A percentile compares a stretch with the other conserved stretches of the same genome.
Conservation (phyloP, 2,888 invertebrate species). For the Oeneis ivallda region DNA sequence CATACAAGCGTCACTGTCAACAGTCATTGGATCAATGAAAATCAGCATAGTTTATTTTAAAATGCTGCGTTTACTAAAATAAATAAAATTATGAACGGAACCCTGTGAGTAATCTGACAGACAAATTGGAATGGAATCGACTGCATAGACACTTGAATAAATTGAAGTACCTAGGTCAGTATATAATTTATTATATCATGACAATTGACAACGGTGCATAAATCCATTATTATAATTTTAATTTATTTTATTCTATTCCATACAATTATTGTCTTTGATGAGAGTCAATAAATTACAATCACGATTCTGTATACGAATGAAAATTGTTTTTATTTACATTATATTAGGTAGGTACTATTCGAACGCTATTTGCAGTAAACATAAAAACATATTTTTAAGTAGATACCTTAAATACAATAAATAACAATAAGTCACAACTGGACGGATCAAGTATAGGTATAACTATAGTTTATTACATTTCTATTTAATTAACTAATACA, state of each 20-base stretch:
- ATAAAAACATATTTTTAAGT: conserved; percentile 41
- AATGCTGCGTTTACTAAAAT: too few relatives aligned
- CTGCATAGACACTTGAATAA: neutral
- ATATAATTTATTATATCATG: neutral
- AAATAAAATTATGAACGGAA: too few relatives aligned
- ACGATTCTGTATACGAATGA: neutral
- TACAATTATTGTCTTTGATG: conserved; percentile 15
- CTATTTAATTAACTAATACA: conserved; percentile 29
- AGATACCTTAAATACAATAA: conserved; percentile 63
- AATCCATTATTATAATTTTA: neutral
- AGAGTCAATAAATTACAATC: neutral
- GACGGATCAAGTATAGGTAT: conserved; percentile 62
- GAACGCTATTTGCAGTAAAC: conserved; percentile 10
- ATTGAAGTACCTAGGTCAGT: neutral
- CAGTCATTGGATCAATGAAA: too few relatives aligned
- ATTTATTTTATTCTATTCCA: neutral
- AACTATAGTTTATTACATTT: conserved; percentile 31
- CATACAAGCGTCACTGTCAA: too few relatives aligned
- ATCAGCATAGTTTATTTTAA: neutral
- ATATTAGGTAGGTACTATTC: conserved; percentile 8
- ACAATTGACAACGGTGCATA: neutral
- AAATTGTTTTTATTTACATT: conserved; percentile 20
- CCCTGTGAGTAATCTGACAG: too few relatives aligned
- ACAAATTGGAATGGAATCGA: neutral
- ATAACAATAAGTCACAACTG: conserved; percentile 72